phyloP scores from a whole-genome alignment of 2,888 invertebrate genomes.

The Eupeodes luniger region DNA sequence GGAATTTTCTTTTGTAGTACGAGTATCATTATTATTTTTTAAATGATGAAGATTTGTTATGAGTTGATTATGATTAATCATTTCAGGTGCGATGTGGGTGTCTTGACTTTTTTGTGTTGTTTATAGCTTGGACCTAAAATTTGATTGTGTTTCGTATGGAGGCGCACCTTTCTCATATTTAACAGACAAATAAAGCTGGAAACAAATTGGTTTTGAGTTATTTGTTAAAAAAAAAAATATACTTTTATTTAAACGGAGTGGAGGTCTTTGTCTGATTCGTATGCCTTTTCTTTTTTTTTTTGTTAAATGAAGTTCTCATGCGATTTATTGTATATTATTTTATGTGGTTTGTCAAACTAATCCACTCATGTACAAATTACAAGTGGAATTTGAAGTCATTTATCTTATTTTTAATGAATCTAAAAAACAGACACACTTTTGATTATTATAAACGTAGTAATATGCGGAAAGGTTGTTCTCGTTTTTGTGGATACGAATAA shows the following conservation, averaged over 20 bases:
- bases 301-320: constrained; percentile 66
- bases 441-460: constrained; percentile 6
- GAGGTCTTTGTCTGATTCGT: constrained; percentile 4
- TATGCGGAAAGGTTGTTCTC: constrained; percentile 1
- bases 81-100: constrained; percentile 75
- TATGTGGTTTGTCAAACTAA: constrained; percentile 65
- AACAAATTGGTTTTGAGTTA: constrained; percentile 63
- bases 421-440: neutral
- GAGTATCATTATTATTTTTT: neutral
- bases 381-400: constrained; percentile 62
- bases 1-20: neutral
- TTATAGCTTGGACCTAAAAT: constrained; percentile 7
- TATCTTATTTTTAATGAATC: constrained; percentile 59
- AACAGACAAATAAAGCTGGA: constrained; percentile 44
- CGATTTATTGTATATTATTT: constrained; percentile 52
- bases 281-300: constrained; percentile 1
- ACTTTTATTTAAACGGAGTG: neutral
- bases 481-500: neutral
- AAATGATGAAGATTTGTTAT: constrained; percentile 52
- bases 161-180: constrained; percentile 43
- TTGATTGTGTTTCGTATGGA: constrained; percentile 14
- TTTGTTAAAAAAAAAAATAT: neutral
- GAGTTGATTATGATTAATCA: constrained; percentile 72
- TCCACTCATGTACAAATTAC: constrained; percentile 62
- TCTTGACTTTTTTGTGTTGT: constrained; percentile 30